Base-by-base conservation (phyloP, 1,140 invertebrate genomes). In the Caerostris extrusa region DNA sequence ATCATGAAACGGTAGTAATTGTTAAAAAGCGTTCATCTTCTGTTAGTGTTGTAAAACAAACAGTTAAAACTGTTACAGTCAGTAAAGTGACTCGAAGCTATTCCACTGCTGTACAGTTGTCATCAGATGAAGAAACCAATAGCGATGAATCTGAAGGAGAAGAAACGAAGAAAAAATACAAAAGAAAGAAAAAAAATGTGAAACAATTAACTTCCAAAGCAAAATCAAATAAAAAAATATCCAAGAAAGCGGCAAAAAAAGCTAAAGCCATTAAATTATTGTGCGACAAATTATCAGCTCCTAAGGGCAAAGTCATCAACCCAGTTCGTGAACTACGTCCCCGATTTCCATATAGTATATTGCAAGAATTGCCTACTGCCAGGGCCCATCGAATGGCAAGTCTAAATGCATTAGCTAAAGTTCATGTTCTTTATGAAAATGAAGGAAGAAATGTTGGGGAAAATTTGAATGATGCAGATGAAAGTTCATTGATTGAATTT, bases 401-500 rank as follows among this genome's bases (percentile, higher is more conserved):
- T 7, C 95, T 99, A 19, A 99, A 99, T 96, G 98, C 98, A 0
- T 96, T 98, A 95, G 98, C 98, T n/a, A 98, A 98, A 96, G 98
- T 98, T 58, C 98, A 98, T 95, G 98, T 98, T 95, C 96, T 98
- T 14, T 98, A 98, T 95, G 98, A 98, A 96, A 98, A 98, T 95
- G 98, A 98, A 93, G 86, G 94, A 14, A 85, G 90, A 19, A 89
- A 82, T 19, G 86, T 61, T 61, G 90, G 90, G 34, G 94, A 93
- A 61, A 93, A 89, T 64, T 81, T 89, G 19, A 88, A 93, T 61
- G 92, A 93, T 82, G 92, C 92, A 34, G 94, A 94, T 71, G 94
- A 94, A 60, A 69, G 34, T 67, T 53, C 89, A 34, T 34, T 94
- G 17, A 93, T 90, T 71, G 91, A 93, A 12, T 69, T 92, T 90